These are phyloP conservation scores for Spea hammondii DNA, from an alignment of 2,797 vertebrate species.

Conservation along the genomic window DNA sequence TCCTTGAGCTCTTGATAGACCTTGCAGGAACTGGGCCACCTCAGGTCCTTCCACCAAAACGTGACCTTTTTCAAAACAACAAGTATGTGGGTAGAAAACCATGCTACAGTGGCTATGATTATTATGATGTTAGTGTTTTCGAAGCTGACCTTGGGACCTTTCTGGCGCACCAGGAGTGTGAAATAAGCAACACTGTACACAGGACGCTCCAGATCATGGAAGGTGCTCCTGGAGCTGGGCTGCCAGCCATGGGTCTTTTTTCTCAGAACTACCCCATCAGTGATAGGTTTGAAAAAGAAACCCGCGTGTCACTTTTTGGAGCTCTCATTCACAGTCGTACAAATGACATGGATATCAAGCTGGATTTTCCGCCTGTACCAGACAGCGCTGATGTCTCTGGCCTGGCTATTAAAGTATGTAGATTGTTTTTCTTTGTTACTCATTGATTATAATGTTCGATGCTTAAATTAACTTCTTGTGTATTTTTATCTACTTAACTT, in stretches of 20 bases:
- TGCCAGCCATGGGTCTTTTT: constrained; percentile 70
- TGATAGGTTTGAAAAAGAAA: constrained; percentile 88
- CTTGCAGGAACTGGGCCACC: constrained; percentile 85
- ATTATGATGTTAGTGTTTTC: constrained; percentile 62
- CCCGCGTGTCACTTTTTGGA: constrained; percentile 85
- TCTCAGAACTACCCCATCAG: constrained; percentile 65
- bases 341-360: constrained; percentile 83
- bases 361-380: constrained; percentile 89
- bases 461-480: too few species aligned
- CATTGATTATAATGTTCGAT: not conserved
- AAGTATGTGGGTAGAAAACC: constrained; percentile 65
- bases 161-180: constrained; percentile 61
- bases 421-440: not conserved
- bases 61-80: constrained; percentile 68
- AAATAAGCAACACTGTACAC: constrained; percentile 63
- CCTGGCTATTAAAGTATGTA: constrained; percentile 83
- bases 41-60: constrained; percentile 67
- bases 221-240: constrained; percentile 76
- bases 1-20: constrained; percentile 84
- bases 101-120: constrained; percentile 70
- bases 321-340: constrained; percentile 89
- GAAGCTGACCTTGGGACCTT: constrained; percentile 66
- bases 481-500: too few species aligned
- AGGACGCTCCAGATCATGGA: constrained; percentile 81
- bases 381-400: constrained; percentile 89